phyloP scores from a whole-genome alignment of 2,888 invertebrate species.

The Metopia argyrocephala region DNA sequence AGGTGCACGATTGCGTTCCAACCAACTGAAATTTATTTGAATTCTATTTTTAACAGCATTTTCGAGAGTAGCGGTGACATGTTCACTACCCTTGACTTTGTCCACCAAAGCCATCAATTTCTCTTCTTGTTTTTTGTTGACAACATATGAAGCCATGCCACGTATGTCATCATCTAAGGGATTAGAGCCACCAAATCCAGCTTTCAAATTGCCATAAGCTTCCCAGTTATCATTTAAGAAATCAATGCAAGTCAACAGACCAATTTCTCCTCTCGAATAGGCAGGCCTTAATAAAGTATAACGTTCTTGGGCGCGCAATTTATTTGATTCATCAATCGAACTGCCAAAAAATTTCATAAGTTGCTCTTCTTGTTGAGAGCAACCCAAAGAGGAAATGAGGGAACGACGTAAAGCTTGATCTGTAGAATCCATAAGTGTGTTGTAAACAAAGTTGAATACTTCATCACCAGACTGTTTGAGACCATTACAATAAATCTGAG shows the following conservation, averaged over 20 bases:
- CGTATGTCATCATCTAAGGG: constrained; percentile 71
- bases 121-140: constrained; percentile 69
- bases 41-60: constrained; percentile 66
- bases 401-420: constrained; percentile 82
- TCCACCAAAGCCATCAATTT: constrained; percentile 69
- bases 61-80: constrained; percentile 67
- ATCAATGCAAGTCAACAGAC: constrained; percentile 79
- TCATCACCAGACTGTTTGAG: constrained; percentile 76
- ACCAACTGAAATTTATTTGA: constrained; percentile 70
- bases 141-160: constrained; percentile 71
- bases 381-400: constrained; percentile 83
- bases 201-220: constrained; percentile 70
- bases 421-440: constrained; percentile 79
- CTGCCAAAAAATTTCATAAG: constrained; percentile 79
- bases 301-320: constrained; percentile 71
- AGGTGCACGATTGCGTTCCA: constrained; percentile 70
- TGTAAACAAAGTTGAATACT: constrained; percentile 83
- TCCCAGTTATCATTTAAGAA: constrained; percentile 79
- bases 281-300: constrained; percentile 70
- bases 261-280: constrained; percentile 75
- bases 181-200: constrained; percentile 71
- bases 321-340: constrained; percentile 68
- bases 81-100: constrained; percentile 67
- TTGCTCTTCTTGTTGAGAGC: constrained; percentile 80
- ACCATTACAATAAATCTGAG: constrained; percentile 76